Conservation (phyloP, 2,888 invertebrate genomes). For the Blastobasis adustella region DNA sequence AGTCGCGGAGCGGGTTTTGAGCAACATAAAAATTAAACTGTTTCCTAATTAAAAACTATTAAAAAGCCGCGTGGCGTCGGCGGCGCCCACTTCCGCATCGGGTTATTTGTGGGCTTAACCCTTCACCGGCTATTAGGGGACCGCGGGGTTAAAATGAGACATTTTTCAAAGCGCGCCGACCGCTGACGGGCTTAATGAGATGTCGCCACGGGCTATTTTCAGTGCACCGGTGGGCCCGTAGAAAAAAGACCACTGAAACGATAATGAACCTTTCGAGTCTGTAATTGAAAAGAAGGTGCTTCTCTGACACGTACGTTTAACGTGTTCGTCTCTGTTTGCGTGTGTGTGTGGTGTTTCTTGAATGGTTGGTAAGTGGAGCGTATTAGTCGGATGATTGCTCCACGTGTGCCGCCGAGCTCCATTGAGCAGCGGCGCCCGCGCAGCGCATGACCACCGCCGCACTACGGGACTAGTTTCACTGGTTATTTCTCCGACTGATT, state of each 20-base stretch:
- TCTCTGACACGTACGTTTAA: not conserved
- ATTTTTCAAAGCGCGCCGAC: constrained; percentile 63
- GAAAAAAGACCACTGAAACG: constrained; percentile 16
- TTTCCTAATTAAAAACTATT: constrained; percentile 74
- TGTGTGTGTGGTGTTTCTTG: constrained; percentile 37
- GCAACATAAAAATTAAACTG: constrained; percentile 65
- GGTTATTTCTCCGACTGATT: constrained; percentile 1
- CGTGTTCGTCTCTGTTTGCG: not conserved
- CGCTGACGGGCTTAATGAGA: constrained; percentile 70
- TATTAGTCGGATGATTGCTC: constrained; percentile 42
- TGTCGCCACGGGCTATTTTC: constrained; percentile 68
- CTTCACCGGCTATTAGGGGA: constrained; percentile 68
- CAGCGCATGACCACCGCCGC: constrained; percentile 30
- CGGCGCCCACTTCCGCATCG: constrained; percentile 62
- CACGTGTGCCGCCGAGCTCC: constrained; percentile 46
- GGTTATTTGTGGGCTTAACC: constrained; percentile 70
- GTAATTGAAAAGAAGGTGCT: constrained; percentile 33
- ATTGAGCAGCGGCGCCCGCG: constrained; percentile 37
- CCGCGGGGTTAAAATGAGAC: constrained; percentile 69
- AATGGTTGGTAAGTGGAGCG: constrained; percentile 58
- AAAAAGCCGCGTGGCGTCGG: constrained; percentile 46
- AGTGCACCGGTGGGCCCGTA: constrained; percentile 22
- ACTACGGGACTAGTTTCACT: constrained; percentile 6
- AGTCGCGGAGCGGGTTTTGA: constrained; percentile 28
- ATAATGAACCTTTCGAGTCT: constrained; percentile 23